Evolutionary conservation across 2,888 invertebrate species (phyloP), one percentile per base, ranked within the genome.

Genomic region (Parapristionchus giblindavisi): DNA sequence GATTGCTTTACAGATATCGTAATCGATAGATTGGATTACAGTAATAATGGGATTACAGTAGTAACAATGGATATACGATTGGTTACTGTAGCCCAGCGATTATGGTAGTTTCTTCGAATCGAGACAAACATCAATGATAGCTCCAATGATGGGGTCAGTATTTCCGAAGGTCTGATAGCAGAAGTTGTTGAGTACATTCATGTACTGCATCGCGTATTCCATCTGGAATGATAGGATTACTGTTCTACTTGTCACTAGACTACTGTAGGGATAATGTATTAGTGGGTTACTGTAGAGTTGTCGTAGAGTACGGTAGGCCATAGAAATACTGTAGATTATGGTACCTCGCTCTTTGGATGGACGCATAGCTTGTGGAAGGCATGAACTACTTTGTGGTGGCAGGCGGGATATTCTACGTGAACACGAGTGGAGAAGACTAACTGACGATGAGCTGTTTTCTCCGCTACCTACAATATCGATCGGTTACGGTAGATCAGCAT

Each of bases 131-230:
- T 43, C 43, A 32, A 65, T 56, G n/a, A 71, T 56, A 17, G 56
- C 54, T n/a, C 38, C 29, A 27, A 71, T 56, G 54, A 71, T 56
- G 40, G 54, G n/a, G 38, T 56, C 43, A 3, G 40, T 34, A 11
- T 40, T 4, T 3, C 70, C 70, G 0, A 32, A 34, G 29, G 36
- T 40, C 27, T 38, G 34, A 11, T 56, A 40, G 77, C 87, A 87
- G 79, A 90, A 81, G 82, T 90, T 90, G 52, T 89, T 89, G 76
- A 90, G 81, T 27, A 87, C 86, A 81, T 88, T 88, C 58, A 88
- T 85, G 75, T 89, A 87, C 74, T 88, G 84, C 78, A 89, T 77
- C 17, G 89, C 89, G 80, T 89, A 89, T 70, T 89, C 88, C 82
- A 89, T 87, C 89, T 89, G 85, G 32, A 27, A 32, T 38, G 32